Evolutionary conservation across 2,113 vertebrate species (phyloP).

Genomic region (Cyanistes caeruleus): DNA sequence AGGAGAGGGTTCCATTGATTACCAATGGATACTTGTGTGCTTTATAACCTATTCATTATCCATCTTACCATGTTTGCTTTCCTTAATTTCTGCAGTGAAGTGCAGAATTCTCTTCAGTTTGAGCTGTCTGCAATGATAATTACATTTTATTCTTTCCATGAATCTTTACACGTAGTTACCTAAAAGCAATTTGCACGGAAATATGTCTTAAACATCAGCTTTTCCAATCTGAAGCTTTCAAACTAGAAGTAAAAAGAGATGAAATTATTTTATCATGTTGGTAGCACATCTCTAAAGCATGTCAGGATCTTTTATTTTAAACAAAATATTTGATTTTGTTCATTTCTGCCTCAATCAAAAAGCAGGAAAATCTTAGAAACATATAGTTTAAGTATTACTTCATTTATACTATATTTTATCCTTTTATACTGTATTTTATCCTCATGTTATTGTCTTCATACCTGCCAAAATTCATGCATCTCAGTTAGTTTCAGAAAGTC

Average conservation of each 20-base stretch:
- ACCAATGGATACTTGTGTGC: not conserved
- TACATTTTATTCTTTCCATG: not conserved
- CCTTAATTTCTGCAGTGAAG: not conserved
- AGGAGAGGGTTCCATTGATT: constrained; percentile 19
- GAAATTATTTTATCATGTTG: not conserved
- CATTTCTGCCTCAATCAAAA: not conserved
- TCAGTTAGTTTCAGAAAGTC: not conserved
- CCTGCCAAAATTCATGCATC: not conserved
- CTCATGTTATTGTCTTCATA: not conserved
- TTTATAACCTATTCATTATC: constrained; percentile 16
- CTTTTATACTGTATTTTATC: not conserved
- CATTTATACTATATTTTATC: not conserved
- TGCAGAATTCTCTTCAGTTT: not conserved
- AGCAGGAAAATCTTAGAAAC: not conserved
- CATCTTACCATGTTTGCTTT: not conserved
- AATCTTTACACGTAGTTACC: not conserved
- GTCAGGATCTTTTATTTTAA: not conserved
- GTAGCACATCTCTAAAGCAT: not conserved
- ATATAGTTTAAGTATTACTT: not conserved
- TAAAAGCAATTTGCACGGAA: not conserved
- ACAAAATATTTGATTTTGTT: not conserved
- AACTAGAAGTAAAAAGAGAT: not conserved
- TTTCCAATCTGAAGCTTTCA: not conserved
- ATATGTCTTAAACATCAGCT: not conserved
- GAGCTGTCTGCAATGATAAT: not conserved